Evolutionary conservation across 2,113 vertebrate genomes (phyloP), one percentile per base, ranked within the genome.

Genomic region (Pontoporia blainvillei): DNA sequence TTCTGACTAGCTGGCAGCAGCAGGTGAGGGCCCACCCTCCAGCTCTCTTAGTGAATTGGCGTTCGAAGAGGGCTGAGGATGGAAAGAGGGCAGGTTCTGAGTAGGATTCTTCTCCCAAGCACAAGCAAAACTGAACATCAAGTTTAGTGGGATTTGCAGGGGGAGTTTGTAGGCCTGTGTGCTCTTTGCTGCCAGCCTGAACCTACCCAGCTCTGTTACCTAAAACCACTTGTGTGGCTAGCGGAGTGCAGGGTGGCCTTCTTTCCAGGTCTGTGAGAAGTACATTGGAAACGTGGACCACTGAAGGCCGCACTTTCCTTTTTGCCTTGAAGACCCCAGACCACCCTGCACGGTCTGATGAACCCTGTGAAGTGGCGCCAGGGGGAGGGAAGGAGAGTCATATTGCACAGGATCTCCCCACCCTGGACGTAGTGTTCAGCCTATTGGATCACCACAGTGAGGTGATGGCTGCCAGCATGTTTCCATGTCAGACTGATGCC

Each of bases 81-180:
- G 49, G 57, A 90, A 83, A 89, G 88, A 88, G 9, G 5, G 27
- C 36, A 69, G 79, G 52, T 64, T 89, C 27, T 82, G 44, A 93
- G 59, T 79, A 29, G 64, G 64, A 18, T 85, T 83, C 86, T 93
- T 89, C 73, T 86, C 73, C 27, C 7, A 29, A 72, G 34, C 31
- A 86, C 34, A 97, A 75, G 57, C 13, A 90, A 92, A 88, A 90
- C 46, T 59, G 44, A 96, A 94, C 41, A 20, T 83, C 39, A 52
- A 39, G 61, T 91, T 96, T 85, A 88, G 76, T 85, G 52, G 41
- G 75, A 23, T 81, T 62, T 94, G 41, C 29, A 34, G 36, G 78
- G 72, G 21, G 41, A 83, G 25, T 93, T 69, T 46, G 14, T 59
- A 59, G 71, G 67, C 31, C 61, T 91, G 14, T 93, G 49, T 78